Conservation (phyloP, 2,797 vertebrate species). For the Mionectes olivaceus region DNA sequence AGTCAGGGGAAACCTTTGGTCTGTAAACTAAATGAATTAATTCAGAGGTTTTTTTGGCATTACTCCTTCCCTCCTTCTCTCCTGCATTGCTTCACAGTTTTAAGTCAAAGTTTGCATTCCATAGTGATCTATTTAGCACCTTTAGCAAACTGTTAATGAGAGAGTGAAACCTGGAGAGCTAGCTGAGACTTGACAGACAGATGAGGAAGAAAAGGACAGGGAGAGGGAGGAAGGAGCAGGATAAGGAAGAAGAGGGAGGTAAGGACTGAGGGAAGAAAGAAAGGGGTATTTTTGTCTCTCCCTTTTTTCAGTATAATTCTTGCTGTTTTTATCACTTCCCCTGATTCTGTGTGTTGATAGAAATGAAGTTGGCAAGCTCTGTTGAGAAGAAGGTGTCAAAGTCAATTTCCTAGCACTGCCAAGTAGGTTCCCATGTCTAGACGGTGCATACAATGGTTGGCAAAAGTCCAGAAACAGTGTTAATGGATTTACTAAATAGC, state of each 20-base stretch:
- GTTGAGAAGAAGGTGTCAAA: not conserved
- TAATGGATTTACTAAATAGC: slow-evolving; percentile 40
- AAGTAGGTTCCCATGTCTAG: slow-evolving; percentile 11
- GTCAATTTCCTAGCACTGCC: not conserved
- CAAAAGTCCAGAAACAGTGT: not conserved
- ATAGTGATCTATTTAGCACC: slow-evolving; percentile 5
- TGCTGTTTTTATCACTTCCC: not conserved
- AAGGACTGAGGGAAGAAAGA: not conserved
- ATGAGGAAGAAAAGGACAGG: not conserved
- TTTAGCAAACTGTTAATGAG: slow-evolving; percentile 3
- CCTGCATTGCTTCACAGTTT: not conserved
- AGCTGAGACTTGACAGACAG: not conserved
- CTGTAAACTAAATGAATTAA: not conserved
- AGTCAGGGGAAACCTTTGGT: not conserved
- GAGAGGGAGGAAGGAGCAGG: not conserved
- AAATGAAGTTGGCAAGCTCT: not conserved
- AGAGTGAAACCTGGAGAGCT: not conserved
- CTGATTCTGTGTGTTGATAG: not conserved
- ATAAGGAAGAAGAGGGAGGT: too few species aligned
- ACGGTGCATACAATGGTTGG: not conserved
- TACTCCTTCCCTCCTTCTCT: not conserved
- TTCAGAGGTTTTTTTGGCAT: not conserved
- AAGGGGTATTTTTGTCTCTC: not conserved
- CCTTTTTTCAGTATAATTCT: not conserved
- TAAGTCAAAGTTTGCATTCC: not conserved